Evolutionary conservation across 2,113 vertebrate species (phyloP), one percentile per base, ranked within the genome.

Genomic region (Turnix velox): DNA sequence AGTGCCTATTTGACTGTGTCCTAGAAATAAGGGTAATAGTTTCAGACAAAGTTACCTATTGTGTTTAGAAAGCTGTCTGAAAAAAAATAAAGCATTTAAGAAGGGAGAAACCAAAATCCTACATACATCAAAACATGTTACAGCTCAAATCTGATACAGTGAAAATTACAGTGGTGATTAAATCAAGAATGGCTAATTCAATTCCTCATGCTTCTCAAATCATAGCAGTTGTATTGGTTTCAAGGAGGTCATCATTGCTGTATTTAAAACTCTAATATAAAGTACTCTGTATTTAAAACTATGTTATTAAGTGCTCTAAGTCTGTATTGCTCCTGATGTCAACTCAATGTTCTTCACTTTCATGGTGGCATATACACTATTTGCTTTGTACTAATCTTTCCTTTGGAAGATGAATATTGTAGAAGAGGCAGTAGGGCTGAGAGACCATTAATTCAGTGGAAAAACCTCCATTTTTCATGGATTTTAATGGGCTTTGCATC

Each of bases 131-230:
- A 94, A 90, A 86, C 46, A 11, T 4, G 92, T 93, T 93, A 89
- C 72, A 67, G 35, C 49, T 91, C 79, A 39, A 63, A 92, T 95
- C 75, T 96, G 88, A 96, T 86, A 93, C 75, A 88, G 86, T 93
- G 76, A 92, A 95, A 94, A 93, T 91, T 93, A 90, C 80, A 84
- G 87, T 94, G 72, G 82, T 89, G 96, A 94, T 95, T 92, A 95
- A 89, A 95, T 96, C 71, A 88, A 83, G 86, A 94, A 93, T 49
- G 80, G 43, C 43, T 96, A 90, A 96, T 94, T 94, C 94, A 95
- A 96, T 95, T 96, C 82, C 82, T 94, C 63, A 84, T 85, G 68
- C 83, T 96, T 88, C 79, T 82, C 85, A 93, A 96, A 90, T 92
- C 94, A 91, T 68, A 75, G 69, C 3, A 1, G 51, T 51, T 73